phyloP scores from a whole-genome alignment of 2,888 invertebrate genomes.

The Andrena bucephala region DNA sequence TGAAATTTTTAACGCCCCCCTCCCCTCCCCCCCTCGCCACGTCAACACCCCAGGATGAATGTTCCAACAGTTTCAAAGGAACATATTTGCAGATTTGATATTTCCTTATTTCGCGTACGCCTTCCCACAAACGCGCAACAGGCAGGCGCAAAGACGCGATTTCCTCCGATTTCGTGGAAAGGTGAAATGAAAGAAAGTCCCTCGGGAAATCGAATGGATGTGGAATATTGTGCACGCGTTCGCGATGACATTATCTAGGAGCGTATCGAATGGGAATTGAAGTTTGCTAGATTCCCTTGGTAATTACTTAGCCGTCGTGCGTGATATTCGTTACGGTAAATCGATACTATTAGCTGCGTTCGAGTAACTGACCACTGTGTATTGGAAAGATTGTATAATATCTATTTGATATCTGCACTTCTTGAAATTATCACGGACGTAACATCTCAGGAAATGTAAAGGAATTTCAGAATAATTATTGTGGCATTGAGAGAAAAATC shows the following conservation, averaged over 20 bases:
- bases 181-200: constrained; percentile 49
- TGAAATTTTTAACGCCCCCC: background rate
- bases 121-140: background rate
- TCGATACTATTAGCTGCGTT: background rate
- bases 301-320: background rate
- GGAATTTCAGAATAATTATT: no score
- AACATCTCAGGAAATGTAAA: no score
- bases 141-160: background rate
- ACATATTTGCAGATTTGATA: background rate
- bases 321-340: background rate
- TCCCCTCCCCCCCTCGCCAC: background rate
- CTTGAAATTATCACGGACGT: background rate
- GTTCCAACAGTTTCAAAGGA: background rate
- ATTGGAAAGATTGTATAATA: background rate
- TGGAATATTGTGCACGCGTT: constrained; percentile 29
- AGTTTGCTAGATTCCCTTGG: constrained; percentile 7
- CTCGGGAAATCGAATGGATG: constrained; percentile 71
- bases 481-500: no score
- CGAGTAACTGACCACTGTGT: background rate
- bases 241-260: background rate
- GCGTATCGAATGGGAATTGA: background rate
- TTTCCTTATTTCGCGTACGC: background rate
- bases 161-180: constrained; percentile 14
- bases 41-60: background rate
- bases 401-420: background rate